These are phyloP conservation scores for Polypedilum vanderplanki DNA, from an alignment of 1,140 invertebrate genomes.

Conservation along the genomic window DNA sequence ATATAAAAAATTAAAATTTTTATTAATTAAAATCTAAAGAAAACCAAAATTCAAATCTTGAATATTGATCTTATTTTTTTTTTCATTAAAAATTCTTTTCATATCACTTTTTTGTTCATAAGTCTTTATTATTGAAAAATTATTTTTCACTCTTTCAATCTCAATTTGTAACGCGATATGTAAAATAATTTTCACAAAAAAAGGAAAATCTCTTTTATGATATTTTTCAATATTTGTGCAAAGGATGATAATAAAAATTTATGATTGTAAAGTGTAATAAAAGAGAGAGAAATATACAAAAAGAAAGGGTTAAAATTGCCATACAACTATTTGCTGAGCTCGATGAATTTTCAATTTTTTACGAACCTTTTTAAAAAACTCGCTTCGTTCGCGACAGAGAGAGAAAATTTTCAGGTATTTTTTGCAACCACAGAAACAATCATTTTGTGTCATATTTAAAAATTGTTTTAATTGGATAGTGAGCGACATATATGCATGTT, in stretches of 20 bases:
- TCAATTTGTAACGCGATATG: no score
- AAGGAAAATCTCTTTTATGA: not conserved
- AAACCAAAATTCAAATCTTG: no score
- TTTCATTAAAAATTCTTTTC: no score
- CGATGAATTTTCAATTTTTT: conserved; percentile 14
- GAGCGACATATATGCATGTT: not conserved
- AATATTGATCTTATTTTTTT: no score
- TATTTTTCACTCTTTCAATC: no score
- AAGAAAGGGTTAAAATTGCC: not conserved
- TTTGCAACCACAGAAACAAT: not conserved
- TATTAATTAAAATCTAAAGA: no score
- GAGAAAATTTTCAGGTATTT: conserved; percentile 7
- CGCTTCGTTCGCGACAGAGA: not conserved
- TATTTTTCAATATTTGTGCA: not conserved
- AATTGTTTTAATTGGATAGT: conserved; percentile 2
- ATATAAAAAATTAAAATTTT: no score
- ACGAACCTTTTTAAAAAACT: not conserved
- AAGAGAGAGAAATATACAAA: not conserved
- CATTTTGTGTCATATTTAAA: conserved; percentile 1
- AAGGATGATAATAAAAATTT: conserved; percentile 8
- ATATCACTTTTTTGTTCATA: no score
- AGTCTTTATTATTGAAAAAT: no score
- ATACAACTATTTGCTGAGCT: conserved; percentile 6
- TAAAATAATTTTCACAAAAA: no score
- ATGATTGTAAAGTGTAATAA: conserved; percentile 6